phyloP scores from a whole-genome alignment of 1,140 invertebrate species.

The Lepidurus packardi region DNA sequence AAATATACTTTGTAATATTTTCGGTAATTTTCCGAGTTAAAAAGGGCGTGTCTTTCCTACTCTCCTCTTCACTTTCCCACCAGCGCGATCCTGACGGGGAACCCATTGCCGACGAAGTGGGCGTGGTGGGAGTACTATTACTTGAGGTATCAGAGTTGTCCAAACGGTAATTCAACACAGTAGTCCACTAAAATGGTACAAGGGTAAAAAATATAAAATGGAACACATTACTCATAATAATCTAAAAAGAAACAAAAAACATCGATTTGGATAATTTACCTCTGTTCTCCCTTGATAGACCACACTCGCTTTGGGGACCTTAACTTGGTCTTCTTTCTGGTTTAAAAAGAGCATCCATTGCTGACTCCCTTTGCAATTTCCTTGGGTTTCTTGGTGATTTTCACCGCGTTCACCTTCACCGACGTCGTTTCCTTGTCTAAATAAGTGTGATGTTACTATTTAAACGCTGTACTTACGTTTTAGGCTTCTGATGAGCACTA shows the following conservation, averaged over 20 bases:
- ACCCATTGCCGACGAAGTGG: not conserved
- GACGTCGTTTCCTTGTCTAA: too few species aligned
- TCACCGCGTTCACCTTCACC: too few species aligned
- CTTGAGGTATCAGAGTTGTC: not conserved
- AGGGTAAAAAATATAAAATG: not conserved
- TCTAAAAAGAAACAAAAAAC: not conserved
- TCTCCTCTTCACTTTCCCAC: not conserved
- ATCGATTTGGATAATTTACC: not conserved
- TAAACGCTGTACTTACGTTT: too few species aligned
- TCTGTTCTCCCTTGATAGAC: not conserved
- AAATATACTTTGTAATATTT: not conserved
- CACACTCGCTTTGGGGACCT: not conserved
- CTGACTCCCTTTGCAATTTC: too few species aligned
- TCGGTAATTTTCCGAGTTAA: not conserved
- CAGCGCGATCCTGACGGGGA: not conserved
- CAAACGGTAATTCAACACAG: not conserved
- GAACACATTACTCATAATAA: not conserved
- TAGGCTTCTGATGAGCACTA: too few species aligned
- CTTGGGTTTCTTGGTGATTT: too few species aligned
- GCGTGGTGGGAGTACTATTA: not conserved
- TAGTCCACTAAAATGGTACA: not conserved
- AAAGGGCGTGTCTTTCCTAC: not conserved
- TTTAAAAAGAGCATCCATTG: not conserved
- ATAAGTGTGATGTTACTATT: too few species aligned
- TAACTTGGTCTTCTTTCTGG: not conserved